These are phyloP conservation scores for Pomacea canaliculata DNA, from an alignment of 2,888 invertebrate genomes.

Conservation along the genomic window DNA sequence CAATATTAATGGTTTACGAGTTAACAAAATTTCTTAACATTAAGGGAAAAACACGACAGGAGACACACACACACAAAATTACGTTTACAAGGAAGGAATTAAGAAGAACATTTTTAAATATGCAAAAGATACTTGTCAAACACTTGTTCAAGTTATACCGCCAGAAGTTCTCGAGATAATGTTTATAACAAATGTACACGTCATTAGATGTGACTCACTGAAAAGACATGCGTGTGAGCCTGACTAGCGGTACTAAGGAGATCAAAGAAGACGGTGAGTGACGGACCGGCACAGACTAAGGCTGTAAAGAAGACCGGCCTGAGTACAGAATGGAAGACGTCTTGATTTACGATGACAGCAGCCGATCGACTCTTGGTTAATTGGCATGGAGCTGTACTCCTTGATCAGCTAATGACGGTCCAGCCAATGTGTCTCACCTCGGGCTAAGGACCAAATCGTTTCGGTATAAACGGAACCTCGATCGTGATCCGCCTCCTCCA, in stretches of 20 bases:
- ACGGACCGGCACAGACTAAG: not conserved
- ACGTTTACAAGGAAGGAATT: too few relatives aligned
- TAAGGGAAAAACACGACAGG: too few relatives aligned
- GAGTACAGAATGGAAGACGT: not conserved
- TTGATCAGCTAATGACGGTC: constrained; percentile 16
- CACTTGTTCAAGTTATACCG: too few relatives aligned
- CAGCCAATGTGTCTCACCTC: not conserved
- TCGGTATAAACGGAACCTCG: not conserved
- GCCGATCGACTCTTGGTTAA: not conserved
- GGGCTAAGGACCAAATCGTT: not conserved
- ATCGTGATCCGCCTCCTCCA: not conserved
- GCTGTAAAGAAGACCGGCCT: not conserved
- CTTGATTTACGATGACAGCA: constrained; percentile 18
- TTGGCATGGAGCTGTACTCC: constrained; percentile 3
- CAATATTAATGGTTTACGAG: too few relatives aligned
- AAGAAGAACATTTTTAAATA: too few relatives aligned
- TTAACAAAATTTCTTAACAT: too few relatives aligned
- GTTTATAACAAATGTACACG: too few relatives aligned
- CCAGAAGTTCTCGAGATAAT: too few relatives aligned
- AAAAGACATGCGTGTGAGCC: not conserved
- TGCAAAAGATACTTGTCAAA: too few relatives aligned
- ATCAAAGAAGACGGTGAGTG: not conserved
- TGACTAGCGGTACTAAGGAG: not conserved
- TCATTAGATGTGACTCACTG: not conserved
- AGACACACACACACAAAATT: too few relatives aligned